phyloP scores from a whole-genome alignment of 2,113 vertebrate genomes.

The Monopterus albus region DNA sequence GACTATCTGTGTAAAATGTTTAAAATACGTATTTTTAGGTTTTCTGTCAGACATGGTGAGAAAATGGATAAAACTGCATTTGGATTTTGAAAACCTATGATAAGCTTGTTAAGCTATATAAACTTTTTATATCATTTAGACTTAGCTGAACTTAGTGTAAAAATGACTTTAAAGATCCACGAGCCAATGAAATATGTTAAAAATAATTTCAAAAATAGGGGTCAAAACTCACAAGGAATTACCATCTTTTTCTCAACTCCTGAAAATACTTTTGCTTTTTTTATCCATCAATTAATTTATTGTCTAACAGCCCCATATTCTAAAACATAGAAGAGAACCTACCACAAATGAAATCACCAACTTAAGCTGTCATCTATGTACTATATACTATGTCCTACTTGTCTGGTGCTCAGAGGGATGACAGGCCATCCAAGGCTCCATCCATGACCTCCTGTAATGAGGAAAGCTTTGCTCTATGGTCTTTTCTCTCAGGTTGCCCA shows the following conservation, averaged over 20 bases:
- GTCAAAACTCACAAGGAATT: neutral
- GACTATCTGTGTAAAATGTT: no score
- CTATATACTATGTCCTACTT: slow-evolving; percentile 47
- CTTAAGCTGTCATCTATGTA: slow-evolving; percentile 59
- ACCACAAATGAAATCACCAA: slow-evolving; percentile 9
- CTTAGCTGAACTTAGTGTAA: no score
- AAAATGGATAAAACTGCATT: neutral
- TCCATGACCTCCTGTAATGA: slow-evolving; percentile 55
- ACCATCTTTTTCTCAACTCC: neutral
- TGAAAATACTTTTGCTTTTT: neutral
- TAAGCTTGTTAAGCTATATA: no score
- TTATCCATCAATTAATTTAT: neutral
- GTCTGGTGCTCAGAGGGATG: slow-evolving; percentile 44
- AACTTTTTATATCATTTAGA: no score
- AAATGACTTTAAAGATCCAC: no score
- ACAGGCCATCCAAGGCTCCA: slow-evolving; percentile 49
- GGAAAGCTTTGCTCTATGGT: slow-evolving; percentile 56
- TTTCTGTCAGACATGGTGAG: neutral
- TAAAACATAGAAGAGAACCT: neutral
- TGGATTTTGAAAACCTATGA: neutral
- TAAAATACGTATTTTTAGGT: neutral
- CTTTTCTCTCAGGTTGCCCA: slow-evolving; percentile 55
- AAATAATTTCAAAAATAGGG: no score
- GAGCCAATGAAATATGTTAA: no score
- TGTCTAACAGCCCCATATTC: neutral